Evolutionary conservation across 2,797 vertebrate genomes (phyloP).

Genomic region (Tragopan temminckii): DNA sequence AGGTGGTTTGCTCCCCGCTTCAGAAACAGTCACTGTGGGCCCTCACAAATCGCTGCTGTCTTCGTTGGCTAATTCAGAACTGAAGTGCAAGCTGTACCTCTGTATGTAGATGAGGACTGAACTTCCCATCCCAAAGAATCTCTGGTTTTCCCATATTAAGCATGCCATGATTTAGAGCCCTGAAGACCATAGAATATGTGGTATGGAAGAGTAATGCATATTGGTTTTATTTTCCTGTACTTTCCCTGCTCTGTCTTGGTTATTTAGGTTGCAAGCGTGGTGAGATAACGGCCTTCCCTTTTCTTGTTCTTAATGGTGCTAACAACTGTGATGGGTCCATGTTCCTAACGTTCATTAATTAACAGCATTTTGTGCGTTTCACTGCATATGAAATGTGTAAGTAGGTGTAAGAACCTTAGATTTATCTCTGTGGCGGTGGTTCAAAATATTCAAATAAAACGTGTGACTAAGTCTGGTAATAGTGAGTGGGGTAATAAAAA

Average conservation of each 20-base stretch:
- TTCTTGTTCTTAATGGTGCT: background rate
- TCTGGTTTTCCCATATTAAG: background rate
- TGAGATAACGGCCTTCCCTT: no score
- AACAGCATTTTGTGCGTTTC: background rate
- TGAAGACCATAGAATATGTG: no score
- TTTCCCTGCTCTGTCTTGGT: background rate
- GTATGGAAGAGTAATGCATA: background rate
- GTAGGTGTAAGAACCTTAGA: background rate
- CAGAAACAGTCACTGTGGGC: background rate
- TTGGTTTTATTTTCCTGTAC: background rate
- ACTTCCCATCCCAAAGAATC: background rate
- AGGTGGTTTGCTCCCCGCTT: background rate
- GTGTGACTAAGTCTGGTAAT: background rate
- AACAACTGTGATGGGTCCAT: background rate
- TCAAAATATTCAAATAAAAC: background rate
- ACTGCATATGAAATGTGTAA: background rate
- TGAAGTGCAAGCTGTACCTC: background rate
- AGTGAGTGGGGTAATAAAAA: background rate
- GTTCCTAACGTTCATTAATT: background rate
- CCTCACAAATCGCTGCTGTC: background rate
- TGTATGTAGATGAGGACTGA: background rate
- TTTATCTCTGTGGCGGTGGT: background rate
- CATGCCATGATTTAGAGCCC: background rate
- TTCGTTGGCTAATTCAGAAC: background rate
- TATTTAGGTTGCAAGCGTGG: background rate